A percentile compares a stretch with the other conserved stretches of the same genome.
Conservation (phyloP, 2,888 invertebrate genomes). For the Lysandra coridon region DNA sequence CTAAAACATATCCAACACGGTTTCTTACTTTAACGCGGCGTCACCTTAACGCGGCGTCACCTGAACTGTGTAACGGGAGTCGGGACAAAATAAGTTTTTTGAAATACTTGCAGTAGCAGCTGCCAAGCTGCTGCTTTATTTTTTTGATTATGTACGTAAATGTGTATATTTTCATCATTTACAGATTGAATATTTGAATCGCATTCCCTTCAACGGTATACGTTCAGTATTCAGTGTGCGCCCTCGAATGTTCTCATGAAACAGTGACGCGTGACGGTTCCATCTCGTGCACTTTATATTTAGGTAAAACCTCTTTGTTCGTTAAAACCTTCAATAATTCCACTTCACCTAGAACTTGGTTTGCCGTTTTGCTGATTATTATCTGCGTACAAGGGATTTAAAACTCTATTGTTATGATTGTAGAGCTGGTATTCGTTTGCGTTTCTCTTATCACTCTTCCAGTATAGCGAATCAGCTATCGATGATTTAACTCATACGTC, state of each 20-base stretch:
- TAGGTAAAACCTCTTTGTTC: constrained; percentile 16
- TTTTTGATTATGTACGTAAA: too few relatives aligned
- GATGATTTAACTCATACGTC: constrained; percentile 8
- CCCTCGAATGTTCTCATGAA: constrained; percentile 11
- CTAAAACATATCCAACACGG: too few relatives aligned
- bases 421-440: neutral
- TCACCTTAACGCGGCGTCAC: too few relatives aligned
- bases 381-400: neutral
- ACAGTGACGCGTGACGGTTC: neutral
- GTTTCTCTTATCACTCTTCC: neutral
- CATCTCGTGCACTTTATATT: neutral
- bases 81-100: too few relatives aligned
- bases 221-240: too few relatives aligned
- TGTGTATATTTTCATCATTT: too few relatives aligned
- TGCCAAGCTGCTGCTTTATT: too few relatives aligned
- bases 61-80: too few relatives aligned
- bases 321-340: constrained; percentile 27
- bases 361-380: neutral
- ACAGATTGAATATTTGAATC: too few relatives aligned
- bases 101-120: too few relatives aligned
- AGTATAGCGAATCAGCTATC: constrained; percentile 23
- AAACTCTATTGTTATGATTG: neutral
- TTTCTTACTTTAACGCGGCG: too few relatives aligned
- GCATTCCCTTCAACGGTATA: too few relatives aligned
- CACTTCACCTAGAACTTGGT: constrained; percentile 19